Percentiles rank a stretch among this genome's conserved stretches.
phyloP scores from a whole-genome alignment of 23 tunicate species.

The Aplidium turbinatum region DNA sequence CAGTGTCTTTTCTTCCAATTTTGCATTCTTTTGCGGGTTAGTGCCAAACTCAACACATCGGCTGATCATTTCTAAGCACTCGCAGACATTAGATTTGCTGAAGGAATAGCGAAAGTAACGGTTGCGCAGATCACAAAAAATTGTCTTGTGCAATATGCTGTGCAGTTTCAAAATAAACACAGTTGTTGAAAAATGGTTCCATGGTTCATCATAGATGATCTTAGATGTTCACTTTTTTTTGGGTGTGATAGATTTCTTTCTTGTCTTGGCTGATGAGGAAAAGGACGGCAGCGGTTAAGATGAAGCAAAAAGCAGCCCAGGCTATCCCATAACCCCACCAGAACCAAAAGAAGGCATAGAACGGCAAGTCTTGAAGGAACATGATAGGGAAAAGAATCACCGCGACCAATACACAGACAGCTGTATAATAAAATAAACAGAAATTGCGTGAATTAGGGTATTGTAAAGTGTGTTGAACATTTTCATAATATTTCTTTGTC shows the following conservation, averaged over 20 bases:
- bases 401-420: constrained; percentile 72
- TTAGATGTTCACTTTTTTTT: constrained; percentile 60
- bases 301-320: constrained; percentile 95
- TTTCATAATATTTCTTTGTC: not conserved
- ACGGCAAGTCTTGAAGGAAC: constrained; percentile 80
- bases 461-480: not conserved
- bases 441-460: too few species aligned
- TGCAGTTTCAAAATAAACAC: not conserved
- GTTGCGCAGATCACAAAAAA: too few species aligned
- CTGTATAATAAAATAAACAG: constrained; percentile 37
- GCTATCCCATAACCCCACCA: constrained; percentile 98
- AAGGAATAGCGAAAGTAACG: too few species aligned
- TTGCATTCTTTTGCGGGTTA: too few species aligned
- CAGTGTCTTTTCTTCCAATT: too few species aligned
- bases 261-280: constrained; percentile 85
- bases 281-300: constrained; percentile 71
- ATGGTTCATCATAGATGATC: not conserved
- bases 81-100: too few species aligned
- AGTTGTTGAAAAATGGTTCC: not conserved
- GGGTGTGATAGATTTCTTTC: constrained; percentile 81
- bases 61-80: too few species aligned
- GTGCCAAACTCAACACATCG: too few species aligned
- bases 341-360: constrained; percentile 92
- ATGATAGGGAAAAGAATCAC: constrained; percentile 82
- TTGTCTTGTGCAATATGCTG: not conserved